Evolutionary conservation across 2,113 vertebrate species (phyloP), one percentile per base, ranked within the genome.

Genomic region (Symphodus melops): DNA sequence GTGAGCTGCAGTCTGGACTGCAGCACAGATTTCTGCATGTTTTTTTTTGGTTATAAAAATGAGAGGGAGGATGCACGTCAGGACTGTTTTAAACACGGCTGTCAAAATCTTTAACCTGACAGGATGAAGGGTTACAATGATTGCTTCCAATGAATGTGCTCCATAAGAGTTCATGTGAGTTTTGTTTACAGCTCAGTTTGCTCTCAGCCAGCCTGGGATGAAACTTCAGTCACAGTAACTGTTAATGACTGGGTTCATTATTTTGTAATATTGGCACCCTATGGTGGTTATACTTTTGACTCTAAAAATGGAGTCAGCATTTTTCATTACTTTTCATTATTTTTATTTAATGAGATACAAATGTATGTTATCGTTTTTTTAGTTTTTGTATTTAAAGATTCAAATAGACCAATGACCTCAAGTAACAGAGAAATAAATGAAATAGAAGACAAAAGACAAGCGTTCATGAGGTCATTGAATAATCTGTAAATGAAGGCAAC

Each of bases 21-120:
- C 69, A 44, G 75, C 68, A 55, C 61, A 77, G 54, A 75, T 84
- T 72, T 65, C 76, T 72, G 70, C 67, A 74, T 66, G 39, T 51
- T 56, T 49, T 57, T 44, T 19, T 19, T n/a, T n/a, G n/a, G 19
- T 28, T 42, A 74, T 17, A 48, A 48, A 41, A 77, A 8, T 20
- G 46, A 49, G 9, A 57, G 59, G 46, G 46, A 60, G 72, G 62
- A 69, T 69, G 13, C 9, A 20, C 8, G 7, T 75, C 69, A 64
- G 13, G 25, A 19, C 42, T 70, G 67, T 85, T 87, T 73, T 64
- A 77, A 79, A 54, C 44, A 28, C 28, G 10, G 61, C 61, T 58
- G 68, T 75, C 82, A 71, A 51, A 76, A 41, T 37, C 71, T 71
- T 76, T 59, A 42, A 54, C 48, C 25, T 44, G 41, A 51, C 20